Conservation (phyloP, 2,888 invertebrate species). For the Cephus rjabovi region DNA sequence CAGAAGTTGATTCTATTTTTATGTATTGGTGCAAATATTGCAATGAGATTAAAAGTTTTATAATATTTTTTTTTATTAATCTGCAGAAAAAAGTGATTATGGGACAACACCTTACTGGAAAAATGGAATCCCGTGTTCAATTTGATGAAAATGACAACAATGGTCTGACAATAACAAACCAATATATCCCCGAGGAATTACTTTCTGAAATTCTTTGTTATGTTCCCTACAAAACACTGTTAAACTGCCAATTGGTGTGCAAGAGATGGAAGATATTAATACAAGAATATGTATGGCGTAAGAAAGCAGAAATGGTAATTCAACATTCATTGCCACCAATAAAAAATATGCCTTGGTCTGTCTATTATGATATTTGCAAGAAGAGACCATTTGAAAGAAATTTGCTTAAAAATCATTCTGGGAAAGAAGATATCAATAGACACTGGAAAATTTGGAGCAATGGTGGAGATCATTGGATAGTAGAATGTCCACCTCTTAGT, state of each 20-base stretch:
- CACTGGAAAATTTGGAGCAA: conserved; percentile 64
- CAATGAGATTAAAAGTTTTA: background rate
- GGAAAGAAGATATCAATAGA: conserved; percentile 56
- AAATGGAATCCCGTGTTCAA: conserved; percentile 17
- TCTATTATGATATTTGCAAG: conserved; percentile 64
- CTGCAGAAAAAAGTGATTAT: conserved; percentile 18
- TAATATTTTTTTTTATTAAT: conserved; percentile 27
- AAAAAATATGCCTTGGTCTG: conserved; percentile 60
- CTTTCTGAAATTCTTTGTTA: conserved; percentile 64
- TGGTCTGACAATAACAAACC: conserved; percentile 58
- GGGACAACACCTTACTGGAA: conserved; percentile 29
- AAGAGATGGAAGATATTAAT: conserved; percentile 68
- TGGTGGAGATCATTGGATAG: conserved; percentile 66
- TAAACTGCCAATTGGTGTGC: conserved; percentile 68
- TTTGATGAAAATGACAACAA: conserved; percentile 50
- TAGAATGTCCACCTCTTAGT: conserved; percentile 68
- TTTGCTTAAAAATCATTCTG: conserved; percentile 69
- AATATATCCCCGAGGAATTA: conserved; percentile 68
- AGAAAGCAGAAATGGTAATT: conserved; percentile 55
- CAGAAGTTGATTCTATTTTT: background rate
- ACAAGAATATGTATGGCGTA: conserved; percentile 64
- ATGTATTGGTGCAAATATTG: conserved; percentile 15
- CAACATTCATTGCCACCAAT: conserved; percentile 45
- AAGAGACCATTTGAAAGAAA: conserved; percentile 67
- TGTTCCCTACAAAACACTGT: conserved; percentile 61